phyloP scores from a whole-genome alignment of 2,797 vertebrate genomes.

The Hippocampus kuda region DNA sequence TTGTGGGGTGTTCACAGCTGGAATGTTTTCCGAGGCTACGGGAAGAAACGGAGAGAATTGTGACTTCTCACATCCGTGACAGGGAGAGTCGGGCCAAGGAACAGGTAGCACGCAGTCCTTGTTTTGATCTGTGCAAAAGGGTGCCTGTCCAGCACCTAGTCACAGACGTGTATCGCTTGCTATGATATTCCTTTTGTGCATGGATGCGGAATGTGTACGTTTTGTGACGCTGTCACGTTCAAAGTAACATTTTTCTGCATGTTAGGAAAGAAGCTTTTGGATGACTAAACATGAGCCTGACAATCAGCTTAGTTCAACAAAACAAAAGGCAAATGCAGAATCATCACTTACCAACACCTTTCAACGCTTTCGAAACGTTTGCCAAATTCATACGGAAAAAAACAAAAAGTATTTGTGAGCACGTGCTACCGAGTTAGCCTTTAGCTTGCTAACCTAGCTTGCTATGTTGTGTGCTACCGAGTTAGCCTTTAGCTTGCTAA shows the following conservation, averaged over 20 bases:
- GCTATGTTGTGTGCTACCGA: not conserved
- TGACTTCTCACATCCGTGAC: constrained; percentile 84
- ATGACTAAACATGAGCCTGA: not conserved
- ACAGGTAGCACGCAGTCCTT: constrained; percentile 65
- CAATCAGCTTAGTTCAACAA: too few species aligned
- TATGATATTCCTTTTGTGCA: too few species aligned
- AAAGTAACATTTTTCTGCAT: not conserved
- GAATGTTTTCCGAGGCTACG: constrained; percentile 82
- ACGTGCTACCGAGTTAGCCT: not conserved
- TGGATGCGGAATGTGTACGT: too few species aligned
- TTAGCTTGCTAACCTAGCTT: not conserved
- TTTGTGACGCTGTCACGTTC: too few species aligned
- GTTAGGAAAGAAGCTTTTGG: not conserved
- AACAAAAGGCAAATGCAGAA: too few species aligned
- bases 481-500: not conserved
- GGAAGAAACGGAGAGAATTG: constrained; percentile 90
- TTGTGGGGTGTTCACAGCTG: constrained; percentile 64
- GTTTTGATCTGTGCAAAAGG: not conserved
- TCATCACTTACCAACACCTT: too few species aligned
- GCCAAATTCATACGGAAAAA: not conserved
- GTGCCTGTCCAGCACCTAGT: too few species aligned
- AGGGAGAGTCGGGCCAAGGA: constrained; percentile 88
- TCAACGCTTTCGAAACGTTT: too few species aligned
- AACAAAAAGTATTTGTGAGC: not conserved
- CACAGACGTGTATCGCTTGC: too few species aligned